A percentile compares a stretch with the other conserved stretches of the same genome.
Conservation (phyloP, 2,797 vertebrate genomes). For the Phrynocephalus forsythii region DNA sequence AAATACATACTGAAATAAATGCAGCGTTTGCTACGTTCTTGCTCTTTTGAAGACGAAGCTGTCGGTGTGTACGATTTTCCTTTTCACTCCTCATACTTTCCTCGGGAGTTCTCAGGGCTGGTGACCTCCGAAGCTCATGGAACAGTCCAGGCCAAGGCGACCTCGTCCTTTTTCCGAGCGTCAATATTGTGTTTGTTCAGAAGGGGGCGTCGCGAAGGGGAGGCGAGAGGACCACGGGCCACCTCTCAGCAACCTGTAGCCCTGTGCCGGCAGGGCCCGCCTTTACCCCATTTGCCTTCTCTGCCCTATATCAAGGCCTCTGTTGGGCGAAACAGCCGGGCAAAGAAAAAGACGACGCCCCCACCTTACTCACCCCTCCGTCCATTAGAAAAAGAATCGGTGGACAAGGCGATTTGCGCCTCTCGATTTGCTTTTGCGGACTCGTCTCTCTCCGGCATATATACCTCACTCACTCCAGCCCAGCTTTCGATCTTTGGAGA, state of each 20-base stretch:
- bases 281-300: too few relatives aligned
- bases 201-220: constrained; percentile 7
- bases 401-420: not conserved
- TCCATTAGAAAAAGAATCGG: too few relatives aligned
- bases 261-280: too few relatives aligned
- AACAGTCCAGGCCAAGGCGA: not conserved
- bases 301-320: too few relatives aligned
- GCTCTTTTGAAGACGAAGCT: not conserved
- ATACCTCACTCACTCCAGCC: too few relatives aligned
- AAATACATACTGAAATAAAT: not conserved
- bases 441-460: not conserved
- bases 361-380: too few relatives aligned
- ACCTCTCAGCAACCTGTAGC: not conserved
- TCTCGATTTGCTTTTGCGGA: not conserved
- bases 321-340: too few relatives aligned
- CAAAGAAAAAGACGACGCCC: too few relatives aligned
- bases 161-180: not conserved
- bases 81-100: not conserved
- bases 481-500: too few relatives aligned
- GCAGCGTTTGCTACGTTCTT: too few relatives aligned
- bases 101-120: not conserved
- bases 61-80: too few relatives aligned
- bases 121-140: not conserved
- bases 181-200: constrained; percentile 16
- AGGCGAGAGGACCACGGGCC: not conserved